phyloP scores from a whole-genome alignment of 2,888 invertebrate genomes.

The Nemotelus nigrinus region DNA sequence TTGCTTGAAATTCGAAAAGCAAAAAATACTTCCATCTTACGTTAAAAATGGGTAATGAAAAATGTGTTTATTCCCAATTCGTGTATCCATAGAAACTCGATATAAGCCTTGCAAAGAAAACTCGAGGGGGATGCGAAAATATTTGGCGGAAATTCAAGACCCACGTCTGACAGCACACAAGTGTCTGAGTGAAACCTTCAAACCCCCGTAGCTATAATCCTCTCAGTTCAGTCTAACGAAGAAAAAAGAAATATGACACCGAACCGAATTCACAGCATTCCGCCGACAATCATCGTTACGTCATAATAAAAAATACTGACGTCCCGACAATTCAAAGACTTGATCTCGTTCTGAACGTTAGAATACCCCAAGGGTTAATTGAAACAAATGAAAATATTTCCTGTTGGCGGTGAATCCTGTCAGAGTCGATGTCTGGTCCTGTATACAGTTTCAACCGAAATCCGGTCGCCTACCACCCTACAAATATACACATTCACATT shows the following conservation, averaged over 20 bases:
- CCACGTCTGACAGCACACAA: too few relatives aligned
- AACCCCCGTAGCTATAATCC: too few relatives aligned
- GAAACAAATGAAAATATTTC: conserved; percentile 48
- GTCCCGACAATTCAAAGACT: conserved; percentile 40
- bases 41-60: too few relatives aligned
- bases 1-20: too few relatives aligned
- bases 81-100: too few relatives aligned
- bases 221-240: not conserved
- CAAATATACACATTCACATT: not conserved
- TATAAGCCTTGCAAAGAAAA: too few relatives aligned
- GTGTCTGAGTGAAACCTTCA: too few relatives aligned
- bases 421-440: not conserved
- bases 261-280: not conserved
- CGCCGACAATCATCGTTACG: conserved; percentile 37
- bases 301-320: conserved; percentile 40
- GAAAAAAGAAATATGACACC: not conserved
- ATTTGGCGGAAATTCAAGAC: too few relatives aligned
- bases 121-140: too few relatives aligned
- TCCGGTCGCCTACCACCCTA: not conserved
- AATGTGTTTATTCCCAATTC: too few relatives aligned
- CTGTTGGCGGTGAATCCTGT: conserved; percentile 8
- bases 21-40: too few relatives aligned
- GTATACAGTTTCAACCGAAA: not conserved
- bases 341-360: conserved; percentile 46
- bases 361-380: conserved; percentile 50